Evolutionary conservation across 2,797 vertebrate species (phyloP).

Genomic region (Limnodromus scolopaceus): DNA sequence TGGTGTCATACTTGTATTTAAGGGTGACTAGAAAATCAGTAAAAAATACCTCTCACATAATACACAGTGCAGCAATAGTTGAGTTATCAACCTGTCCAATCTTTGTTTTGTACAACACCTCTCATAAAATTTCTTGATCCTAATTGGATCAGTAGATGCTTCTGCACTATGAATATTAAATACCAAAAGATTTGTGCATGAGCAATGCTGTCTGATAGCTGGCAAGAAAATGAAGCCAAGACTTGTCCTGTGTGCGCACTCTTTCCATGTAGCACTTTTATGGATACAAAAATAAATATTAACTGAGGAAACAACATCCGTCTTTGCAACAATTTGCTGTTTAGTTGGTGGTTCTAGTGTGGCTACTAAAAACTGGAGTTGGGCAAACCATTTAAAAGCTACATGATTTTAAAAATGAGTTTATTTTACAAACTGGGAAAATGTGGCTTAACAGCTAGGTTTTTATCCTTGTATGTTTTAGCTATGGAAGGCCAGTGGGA

Average conservation of each 20-base stretch:
- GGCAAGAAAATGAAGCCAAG: not conserved
- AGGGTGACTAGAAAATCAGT: not conserved
- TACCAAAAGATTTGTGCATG: not conserved
- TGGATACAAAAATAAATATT: conserved; percentile 29
- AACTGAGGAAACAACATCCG: not conserved
- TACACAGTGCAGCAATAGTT: not conserved
- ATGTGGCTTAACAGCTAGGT: fast-evolving
- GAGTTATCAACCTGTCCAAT: not conserved
- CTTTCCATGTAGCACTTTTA: not conserved
- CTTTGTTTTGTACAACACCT: not conserved
- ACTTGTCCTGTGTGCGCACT: not conserved
- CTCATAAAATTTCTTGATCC: not conserved
- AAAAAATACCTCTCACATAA: not conserved
- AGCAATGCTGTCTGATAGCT: not conserved
- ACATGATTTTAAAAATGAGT: not conserved
- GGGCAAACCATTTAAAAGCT: not conserved
- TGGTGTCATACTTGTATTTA: not conserved
- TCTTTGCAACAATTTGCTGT: not conserved
- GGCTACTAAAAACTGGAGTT: not conserved
- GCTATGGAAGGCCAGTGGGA: not conserved
- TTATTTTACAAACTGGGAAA: not conserved
- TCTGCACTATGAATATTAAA: conserved; percentile 17
- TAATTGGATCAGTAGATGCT: not conserved
- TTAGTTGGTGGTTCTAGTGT: not conserved
- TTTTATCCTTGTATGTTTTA: not conserved